Evolutionary conservation across 2,113 vertebrate genomes (phyloP).

Genomic region (Callipepla californica): DNA sequence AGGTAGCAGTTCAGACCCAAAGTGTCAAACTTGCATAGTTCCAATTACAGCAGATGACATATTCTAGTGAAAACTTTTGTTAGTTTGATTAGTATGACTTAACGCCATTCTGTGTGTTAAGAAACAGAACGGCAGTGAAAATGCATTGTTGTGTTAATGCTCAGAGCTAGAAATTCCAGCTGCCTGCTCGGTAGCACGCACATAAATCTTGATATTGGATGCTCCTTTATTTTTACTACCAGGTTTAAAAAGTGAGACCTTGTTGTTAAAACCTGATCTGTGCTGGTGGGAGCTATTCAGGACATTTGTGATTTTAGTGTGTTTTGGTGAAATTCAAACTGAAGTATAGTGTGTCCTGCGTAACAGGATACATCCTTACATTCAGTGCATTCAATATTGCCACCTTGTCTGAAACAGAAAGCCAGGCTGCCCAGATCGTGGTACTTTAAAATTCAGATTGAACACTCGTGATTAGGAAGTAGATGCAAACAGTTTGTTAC

Average conservation of each 20-base stretch:
- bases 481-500: not conserved
- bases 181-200: not conserved
- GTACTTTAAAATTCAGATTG: not conserved
- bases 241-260: not conserved
- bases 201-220: not conserved
- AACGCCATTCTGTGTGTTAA: not conserved
- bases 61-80: not conserved
- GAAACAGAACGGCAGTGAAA: not conserved
- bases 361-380: not conserved
- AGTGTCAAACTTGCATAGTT: not conserved
- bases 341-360: not conserved
- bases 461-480: not conserved
- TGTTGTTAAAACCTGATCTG: not conserved
- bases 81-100: not conserved
- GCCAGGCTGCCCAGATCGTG: not conserved
- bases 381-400: not conserved
- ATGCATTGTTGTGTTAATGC: not conserved
- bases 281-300: not conserved
- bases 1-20: not conserved
- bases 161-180: not conserved
- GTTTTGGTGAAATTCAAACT: conserved; percentile 3
- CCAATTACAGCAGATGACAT: not conserved
- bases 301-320: not conserved
- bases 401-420: not conserved
- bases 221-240: not conserved